Percentiles rank a stretch among this genome's conserved stretches.
Evolutionary conservation across 2,113 vertebrate species (phyloP).

Genomic region (Labeo catla): DNA sequence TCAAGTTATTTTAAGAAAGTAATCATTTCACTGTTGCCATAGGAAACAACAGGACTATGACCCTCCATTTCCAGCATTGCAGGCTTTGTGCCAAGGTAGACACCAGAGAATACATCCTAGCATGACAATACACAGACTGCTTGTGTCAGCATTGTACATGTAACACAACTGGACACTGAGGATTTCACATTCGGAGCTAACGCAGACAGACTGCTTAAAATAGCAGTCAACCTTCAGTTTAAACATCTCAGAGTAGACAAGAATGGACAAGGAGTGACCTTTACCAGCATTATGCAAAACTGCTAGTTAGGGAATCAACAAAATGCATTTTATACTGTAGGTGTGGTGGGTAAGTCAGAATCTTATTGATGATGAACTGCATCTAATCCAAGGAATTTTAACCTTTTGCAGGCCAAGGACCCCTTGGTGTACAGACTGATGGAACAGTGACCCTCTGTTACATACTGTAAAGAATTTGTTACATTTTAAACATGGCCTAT

Average conservation of each 20-base stretch:
- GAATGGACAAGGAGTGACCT: not conserved
- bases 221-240: constrained; percentile 7
- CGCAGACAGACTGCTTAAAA: not conserved
- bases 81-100: not conserved
- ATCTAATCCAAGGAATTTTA: not conserved
- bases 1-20: constrained; percentile 43
- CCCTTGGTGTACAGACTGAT: not conserved
- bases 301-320: not conserved
- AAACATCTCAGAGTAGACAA: not conserved
- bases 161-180: constrained; percentile 11
- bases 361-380: not conserved
- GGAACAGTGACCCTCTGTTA: not conserved
- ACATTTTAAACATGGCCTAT: not conserved
- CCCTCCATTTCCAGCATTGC: constrained; percentile 12
- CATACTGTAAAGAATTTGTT: not conserved
- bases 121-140: constrained; percentile 10
- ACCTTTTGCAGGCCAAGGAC: not conserved
- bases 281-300: not conserved
- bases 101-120: constrained; percentile 5
- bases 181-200: constrained; percentile 2
- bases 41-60: constrained; percentile 40
- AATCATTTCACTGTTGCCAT: constrained; percentile 48
- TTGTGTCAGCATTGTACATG: constrained; percentile 6
- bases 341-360: not conserved
- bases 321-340: not conserved